phyloP scores from a whole-genome alignment of 1,140 invertebrate species.

The Habropoda laboriosa region DNA sequence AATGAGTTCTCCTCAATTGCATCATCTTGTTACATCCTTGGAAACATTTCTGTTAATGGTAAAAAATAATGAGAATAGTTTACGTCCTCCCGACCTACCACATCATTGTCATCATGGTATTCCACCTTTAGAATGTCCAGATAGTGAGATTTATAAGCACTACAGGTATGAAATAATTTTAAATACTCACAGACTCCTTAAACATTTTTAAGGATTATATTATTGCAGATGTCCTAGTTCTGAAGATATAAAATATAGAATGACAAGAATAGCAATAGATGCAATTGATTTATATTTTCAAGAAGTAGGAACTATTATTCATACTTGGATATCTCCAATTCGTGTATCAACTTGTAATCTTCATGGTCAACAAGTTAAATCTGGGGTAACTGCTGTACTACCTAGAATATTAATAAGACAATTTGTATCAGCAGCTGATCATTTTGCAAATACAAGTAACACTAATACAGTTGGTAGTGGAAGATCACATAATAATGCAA shows the following conservation, averaged over 20 bases:
- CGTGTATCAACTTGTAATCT: slow-evolving; percentile 96
- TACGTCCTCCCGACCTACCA: slow-evolving; percentile 88
- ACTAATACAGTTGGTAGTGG: slow-evolving; percentile 84
- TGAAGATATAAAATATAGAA: slow-evolving; percentile 97
- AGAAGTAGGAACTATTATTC: slow-evolving; percentile 93
- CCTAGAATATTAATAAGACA: slow-evolving; percentile 90
- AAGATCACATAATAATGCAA: slow-evolving; percentile 79
- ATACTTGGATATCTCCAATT: slow-evolving; percentile 94
- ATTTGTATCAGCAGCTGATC: slow-evolving; percentile 84
- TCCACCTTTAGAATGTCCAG: slow-evolving; percentile 88
- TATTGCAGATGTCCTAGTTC: slow-evolving; percentile 87
- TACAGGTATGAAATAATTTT: slow-evolving; percentile 80
- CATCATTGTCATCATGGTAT: slow-evolving; percentile 93
- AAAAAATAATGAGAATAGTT: slow-evolving; percentile 93
- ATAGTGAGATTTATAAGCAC: slow-evolving; percentile 87
- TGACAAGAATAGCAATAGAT: slow-evolving; percentile 95
- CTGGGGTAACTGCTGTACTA: slow-evolving; percentile 93
- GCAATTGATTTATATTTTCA: slow-evolving; percentile 95
- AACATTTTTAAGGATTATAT: neutral
- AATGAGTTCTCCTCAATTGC: slow-evolving; percentile 90
- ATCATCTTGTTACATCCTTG: slow-evolving; percentile 92
- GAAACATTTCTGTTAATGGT: slow-evolving; percentile 94
- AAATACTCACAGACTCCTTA: neutral
- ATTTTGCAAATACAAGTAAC: slow-evolving; percentile 80
- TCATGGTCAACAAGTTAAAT: slow-evolving; percentile 94